Evolutionary conservation across 2,797 vertebrate species (phyloP).

Genomic region (Knipowitschia caucasica): DNA sequence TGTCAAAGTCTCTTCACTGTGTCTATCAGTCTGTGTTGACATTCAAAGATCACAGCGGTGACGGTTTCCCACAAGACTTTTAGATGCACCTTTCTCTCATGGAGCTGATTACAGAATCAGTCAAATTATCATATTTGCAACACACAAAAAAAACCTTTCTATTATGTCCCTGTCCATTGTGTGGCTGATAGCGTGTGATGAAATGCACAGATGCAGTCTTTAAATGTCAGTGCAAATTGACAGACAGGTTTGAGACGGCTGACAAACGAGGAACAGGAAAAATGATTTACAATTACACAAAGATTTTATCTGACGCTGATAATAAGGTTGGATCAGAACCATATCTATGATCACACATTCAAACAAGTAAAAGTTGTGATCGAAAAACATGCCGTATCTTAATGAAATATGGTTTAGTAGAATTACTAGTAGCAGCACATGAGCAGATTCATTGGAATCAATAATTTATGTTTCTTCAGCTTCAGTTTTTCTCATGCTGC

Average conservation of each 20-base stretch:
- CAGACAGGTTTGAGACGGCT: constrained; percentile 33
- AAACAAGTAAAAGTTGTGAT: background rate
- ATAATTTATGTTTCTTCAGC: too few relatives aligned
- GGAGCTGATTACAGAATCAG: constrained; percentile 47
- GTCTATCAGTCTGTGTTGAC: constrained; percentile 22
- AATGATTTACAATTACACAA: constrained; percentile 28
- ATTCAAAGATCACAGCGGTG: constrained; percentile 36
- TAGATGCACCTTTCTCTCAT: constrained; percentile 25
- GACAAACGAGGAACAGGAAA: constrained; percentile 30
- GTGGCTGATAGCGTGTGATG: constrained; percentile 34
- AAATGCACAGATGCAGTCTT: constrained; percentile 42
- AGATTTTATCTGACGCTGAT: constrained; percentile 34
- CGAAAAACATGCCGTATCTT: background rate
- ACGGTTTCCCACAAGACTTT: constrained; percentile 13
- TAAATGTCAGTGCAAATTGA: constrained; percentile 65
- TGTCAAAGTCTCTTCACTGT: background rate
- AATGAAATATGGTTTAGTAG: too few relatives aligned
- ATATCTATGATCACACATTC: too few relatives aligned
- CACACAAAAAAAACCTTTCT: constrained; percentile 60
- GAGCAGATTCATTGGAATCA: too few relatives aligned
- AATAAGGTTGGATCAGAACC: constrained; percentile 21
- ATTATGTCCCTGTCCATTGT: constrained; percentile 34
- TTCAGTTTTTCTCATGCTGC: too few relatives aligned
- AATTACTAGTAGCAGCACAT: too few relatives aligned
- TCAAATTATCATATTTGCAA: constrained; percentile 59